Conservation (phyloP, 2,888 invertebrate species). For the Pheosia gnoma region DNA sequence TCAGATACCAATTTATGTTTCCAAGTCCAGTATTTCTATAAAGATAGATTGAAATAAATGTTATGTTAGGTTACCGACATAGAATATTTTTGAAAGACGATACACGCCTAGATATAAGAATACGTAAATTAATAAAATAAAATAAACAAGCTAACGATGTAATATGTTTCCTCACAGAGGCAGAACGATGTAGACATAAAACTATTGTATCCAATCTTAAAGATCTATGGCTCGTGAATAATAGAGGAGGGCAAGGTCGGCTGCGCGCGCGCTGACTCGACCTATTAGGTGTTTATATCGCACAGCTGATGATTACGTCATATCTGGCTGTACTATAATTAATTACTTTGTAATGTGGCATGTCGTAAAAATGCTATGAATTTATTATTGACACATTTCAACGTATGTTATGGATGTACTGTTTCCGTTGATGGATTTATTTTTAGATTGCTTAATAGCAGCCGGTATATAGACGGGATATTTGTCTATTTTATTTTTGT, state of each 20-base stretch:
- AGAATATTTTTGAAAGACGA: neutral
- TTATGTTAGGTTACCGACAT: too few relatives aligned
- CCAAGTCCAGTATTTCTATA: too few relatives aligned
- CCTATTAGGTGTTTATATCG: conserved; percentile 35
- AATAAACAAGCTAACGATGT: neutral
- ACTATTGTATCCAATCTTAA: neutral
- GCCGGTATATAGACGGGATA: neutral
- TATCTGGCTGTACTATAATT: conserved; percentile 9
- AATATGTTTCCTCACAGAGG: conserved; percentile 11
- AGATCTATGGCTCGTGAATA: conserved; percentile 55
- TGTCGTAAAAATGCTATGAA: neutral
- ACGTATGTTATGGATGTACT: neutral
- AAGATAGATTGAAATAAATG: too few relatives aligned
- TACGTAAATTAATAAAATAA: neutral
- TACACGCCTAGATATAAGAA: neutral
- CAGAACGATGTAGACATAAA: conserved; percentile 22
- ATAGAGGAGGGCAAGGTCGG: conserved; percentile 70
- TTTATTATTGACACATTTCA: neutral
- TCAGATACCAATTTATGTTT: too few relatives aligned
- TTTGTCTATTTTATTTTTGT: neutral
- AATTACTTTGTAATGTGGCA: neutral
- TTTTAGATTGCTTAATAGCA: neutral
- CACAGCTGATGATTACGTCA: conserved; percentile 60
- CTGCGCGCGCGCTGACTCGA: conserved; percentile 46
- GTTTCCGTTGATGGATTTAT: conserved; percentile 2